A percentile compares a stretch with the other conserved stretches of the same genome.
phyloP scores from a whole-genome alignment of 1,140 invertebrate genomes.

The Drosophila mauritiana region DNA sequence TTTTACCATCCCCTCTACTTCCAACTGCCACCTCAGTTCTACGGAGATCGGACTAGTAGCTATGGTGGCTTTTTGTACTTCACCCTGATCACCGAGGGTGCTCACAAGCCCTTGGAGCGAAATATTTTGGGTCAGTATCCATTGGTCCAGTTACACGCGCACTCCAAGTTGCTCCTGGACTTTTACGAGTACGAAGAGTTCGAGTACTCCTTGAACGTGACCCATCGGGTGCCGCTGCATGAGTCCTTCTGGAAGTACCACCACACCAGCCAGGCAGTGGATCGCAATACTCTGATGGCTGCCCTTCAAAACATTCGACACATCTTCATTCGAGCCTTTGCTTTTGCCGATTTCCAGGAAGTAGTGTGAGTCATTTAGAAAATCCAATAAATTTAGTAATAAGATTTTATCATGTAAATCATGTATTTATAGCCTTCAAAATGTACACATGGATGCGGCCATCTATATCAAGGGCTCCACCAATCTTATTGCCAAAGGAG shows the following conservation, averaged over 20 bases:
- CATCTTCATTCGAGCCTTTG: slow-evolving; percentile 91
- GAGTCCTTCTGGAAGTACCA: slow-evolving; percentile 87
- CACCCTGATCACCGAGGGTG: slow-evolving; percentile 88
- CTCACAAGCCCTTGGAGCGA: slow-evolving; percentile 86
- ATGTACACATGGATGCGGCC: slow-evolving; percentile 94
- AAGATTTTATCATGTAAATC: no score
- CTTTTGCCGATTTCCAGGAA: slow-evolving; percentile 88
- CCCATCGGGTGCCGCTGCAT: slow-evolving; percentile 85
- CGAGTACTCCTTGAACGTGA: slow-evolving; percentile 74
- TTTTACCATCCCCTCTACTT: slow-evolving; percentile 94
- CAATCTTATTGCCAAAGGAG: slow-evolving; percentile 89
- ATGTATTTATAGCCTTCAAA: slow-evolving; percentile 53
- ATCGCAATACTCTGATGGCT: slow-evolving; percentile 93
- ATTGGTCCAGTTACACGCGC: slow-evolving; percentile 93
- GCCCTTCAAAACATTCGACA: slow-evolving; percentile 94
- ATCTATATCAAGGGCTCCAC: slow-evolving; percentile 87
- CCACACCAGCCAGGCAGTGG: slow-evolving; percentile 85
- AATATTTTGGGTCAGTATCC: slow-evolving; percentile 88
- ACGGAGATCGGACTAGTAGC: slow-evolving; percentile 94
- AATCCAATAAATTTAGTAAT: background rate
- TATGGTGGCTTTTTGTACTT: slow-evolving; percentile 97
- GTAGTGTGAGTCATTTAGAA: slow-evolving; percentile 86
- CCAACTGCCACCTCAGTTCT: slow-evolving; percentile 92
- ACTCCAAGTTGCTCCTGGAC: slow-evolving; percentile 90
- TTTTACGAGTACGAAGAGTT: slow-evolving; percentile 87